Percentiles rank a stretch among this genome's conserved stretches.
Conservation (phyloP, 1,140 invertebrate genomes). For the Geopemphigus sp. region DNA sequence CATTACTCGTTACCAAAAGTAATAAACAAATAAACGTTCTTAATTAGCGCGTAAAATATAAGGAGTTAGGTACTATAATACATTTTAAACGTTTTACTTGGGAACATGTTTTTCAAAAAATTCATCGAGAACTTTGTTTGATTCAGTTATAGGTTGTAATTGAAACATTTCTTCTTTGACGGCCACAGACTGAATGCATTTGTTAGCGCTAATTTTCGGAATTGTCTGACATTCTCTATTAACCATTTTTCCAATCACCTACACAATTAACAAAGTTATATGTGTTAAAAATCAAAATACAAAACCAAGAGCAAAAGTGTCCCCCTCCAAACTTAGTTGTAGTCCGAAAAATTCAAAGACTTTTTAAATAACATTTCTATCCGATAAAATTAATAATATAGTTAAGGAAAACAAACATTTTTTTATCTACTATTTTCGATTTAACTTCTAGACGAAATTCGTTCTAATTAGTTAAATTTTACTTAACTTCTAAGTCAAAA, state of each 20-base stretch:
- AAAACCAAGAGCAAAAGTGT: no score
- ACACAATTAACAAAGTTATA: background rate
- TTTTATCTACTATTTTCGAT: no score
- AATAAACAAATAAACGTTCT: background rate
- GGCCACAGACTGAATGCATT: constrained; percentile 30
- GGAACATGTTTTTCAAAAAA: constrained; percentile 38
- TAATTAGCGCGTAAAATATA: background rate
- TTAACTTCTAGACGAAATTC: no score
- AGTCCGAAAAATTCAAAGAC: no score
- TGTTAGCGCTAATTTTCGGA: constrained; percentile 24
- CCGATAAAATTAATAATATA: no score
- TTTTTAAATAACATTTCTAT: no score
- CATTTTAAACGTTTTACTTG: constrained; percentile 16
- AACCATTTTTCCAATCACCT: background rate
- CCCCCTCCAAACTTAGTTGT: no score
- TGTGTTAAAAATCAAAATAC: no score
- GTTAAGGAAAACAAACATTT: no score
- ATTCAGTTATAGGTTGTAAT: background rate
- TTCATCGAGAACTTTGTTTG: constrained; percentile 10
- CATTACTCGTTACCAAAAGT: background rate
- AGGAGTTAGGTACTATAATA: background rate
- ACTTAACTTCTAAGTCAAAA: no score
- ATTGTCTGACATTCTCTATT: constrained; percentile 29
- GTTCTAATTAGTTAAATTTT: no score
- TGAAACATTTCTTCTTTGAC: constrained; percentile 36